Base-by-base conservation (phyloP, 2,888 invertebrate species). In the Ormyrus thymus region DNA sequence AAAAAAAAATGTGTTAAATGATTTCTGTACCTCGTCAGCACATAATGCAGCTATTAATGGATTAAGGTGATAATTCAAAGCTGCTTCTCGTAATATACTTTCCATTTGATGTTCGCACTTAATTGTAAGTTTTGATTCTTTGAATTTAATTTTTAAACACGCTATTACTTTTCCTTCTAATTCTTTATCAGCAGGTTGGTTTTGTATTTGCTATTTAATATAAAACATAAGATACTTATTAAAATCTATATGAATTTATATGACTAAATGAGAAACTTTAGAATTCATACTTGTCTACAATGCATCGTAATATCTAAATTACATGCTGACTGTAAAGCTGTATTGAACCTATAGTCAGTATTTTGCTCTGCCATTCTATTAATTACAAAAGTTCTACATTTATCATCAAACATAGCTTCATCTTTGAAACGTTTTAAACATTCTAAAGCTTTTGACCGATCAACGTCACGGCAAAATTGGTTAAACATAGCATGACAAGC, bases 341-440 rank as follows among this genome's bases (percentile, higher is more conserved):
- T 96, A 91, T 98, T 97, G 81, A 98, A 94, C 80, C 97, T 93
- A 86, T 95, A 97, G 90, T 98, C 98, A 78, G 95, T 93, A 87
- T 96, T 96, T 89, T 97, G 97, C 89, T 97, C 96, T 82, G 97
- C 95, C 93, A 97, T 95, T 84, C 98, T 93, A 87, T 95, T 95
- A 0, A 96, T 92, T n/a, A 98, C 95, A 15, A 97, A 93, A 74
- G 94, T 91, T 87, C 95, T 94, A 88, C 98, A 98, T 82, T 94
- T 95, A 76, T 94, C 93, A 87, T 96, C 96, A 90, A 98, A 98
- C 29, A 93, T 92, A 0, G 92, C 91, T 85, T 96, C 94, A 86
- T 96, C 94, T 85, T 94, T 95, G 87, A 95, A 93, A 80, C 91
- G 92, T 92, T 96, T 96, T 11, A 97, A 91, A 88, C 97, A 97